phyloP scores from a whole-genome alignment of 1,140 invertebrate genomes.

The Littorina saxatilis region DNA sequence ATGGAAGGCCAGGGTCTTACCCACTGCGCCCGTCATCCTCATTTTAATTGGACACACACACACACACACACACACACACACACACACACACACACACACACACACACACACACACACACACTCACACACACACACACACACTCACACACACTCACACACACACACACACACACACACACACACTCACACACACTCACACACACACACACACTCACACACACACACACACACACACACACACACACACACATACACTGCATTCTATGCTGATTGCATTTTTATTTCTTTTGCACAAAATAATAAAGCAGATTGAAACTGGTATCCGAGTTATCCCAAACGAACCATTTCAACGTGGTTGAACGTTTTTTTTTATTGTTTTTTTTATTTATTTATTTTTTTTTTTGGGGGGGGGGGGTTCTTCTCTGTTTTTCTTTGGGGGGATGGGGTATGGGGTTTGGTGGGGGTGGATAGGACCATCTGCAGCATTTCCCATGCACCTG shows the following conservation, averaged over 20 bases:
- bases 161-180: neutral
- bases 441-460: too few species aligned
- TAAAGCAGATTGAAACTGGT: too few species aligned
- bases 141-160: neutral
- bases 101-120: neutral
- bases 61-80: neutral
- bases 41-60: neutral
- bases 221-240: slow-evolving; percentile 12
- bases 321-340: too few species aligned
- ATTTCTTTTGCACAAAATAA: too few species aligned
- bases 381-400: too few species aligned
- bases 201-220: slow-evolving; percentile 11
- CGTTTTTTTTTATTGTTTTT: too few species aligned
- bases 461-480: too few species aligned
- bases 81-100: neutral
- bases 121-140: neutral
- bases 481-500: too few species aligned
- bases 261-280: too few species aligned
- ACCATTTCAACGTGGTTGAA: too few species aligned
- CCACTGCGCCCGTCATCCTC: neutral
- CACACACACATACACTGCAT: neutral
- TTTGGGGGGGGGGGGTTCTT: too few species aligned
- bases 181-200: slow-evolving; percentile 6
- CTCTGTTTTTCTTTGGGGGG: too few species aligned
- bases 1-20: neutral